These are phyloP conservation scores for Haliclona indistincta DNA, from an alignment of 37 sponge, comb jelly and placozoan species.

Conservation along the genomic window DNA sequence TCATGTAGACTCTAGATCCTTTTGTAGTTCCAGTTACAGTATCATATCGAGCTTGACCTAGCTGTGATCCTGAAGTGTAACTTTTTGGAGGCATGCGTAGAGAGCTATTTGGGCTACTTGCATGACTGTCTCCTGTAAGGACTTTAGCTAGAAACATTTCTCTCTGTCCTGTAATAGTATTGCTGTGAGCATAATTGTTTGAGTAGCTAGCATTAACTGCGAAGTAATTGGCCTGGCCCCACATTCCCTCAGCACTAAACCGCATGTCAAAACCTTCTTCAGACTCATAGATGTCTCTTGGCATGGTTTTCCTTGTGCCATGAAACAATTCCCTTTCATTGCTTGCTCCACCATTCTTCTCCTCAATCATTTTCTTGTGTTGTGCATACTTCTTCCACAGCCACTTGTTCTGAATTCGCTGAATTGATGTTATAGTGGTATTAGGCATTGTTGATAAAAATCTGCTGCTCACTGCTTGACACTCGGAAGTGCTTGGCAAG, in stretches of 20 bases:
- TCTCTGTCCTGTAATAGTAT: background rate
- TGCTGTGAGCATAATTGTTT: conserved; percentile 35
- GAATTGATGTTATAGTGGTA: background rate
- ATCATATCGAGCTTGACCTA: conserved; percentile 23
- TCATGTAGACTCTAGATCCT: conserved; percentile 28
- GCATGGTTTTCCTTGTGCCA: conserved; percentile 43
- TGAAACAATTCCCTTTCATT: conserved; percentile 65
- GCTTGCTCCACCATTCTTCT: conserved; percentile 23
- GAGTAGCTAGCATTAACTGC: conserved; percentile 76
- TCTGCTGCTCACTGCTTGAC: background rate
- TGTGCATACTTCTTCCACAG: conserved; percentile 54
- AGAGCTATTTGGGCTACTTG: conserved; percentile 13
- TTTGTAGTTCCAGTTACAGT: conserved; percentile 41
- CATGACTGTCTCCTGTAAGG: conserved; percentile 38
- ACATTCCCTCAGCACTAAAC: conserved; percentile 45
- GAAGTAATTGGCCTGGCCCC: conserved; percentile 78
- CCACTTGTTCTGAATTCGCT: conserved; percentile 69
- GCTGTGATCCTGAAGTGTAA: background rate
- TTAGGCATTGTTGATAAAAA: conserved; percentile 21
- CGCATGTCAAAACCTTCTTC: conserved; percentile 76
- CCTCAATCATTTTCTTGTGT: conserved; percentile 30
- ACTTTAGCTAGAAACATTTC: conserved; percentile 58
- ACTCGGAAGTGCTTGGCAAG: conserved; percentile 7
- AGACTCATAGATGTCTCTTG: conserved; percentile 38
- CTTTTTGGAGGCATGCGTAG: conserved; percentile 49